Evolutionary conservation across 92 coral and sea anemone genomes (phyloP).

Genomic region (Virgularia gustaviana): DNA sequence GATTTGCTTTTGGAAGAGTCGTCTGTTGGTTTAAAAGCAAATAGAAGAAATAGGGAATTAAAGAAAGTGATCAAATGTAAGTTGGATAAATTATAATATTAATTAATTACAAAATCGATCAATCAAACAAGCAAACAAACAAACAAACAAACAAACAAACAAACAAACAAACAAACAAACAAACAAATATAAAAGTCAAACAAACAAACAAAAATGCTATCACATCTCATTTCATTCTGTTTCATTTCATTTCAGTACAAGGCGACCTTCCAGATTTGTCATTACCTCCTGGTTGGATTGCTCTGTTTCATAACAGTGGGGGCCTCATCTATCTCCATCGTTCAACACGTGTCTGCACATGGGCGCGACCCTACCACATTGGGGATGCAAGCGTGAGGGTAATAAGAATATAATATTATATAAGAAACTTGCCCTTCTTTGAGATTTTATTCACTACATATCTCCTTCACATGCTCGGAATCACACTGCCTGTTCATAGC

Average conservation of each 20-base stretch:
- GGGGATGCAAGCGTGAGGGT: conserved; percentile 96
- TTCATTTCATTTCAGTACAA: conserved; percentile 51
- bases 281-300: conserved; percentile 92
- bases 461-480: too few relatives aligned
- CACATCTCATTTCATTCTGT: background rate
- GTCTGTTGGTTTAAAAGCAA: background rate
- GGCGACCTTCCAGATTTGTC: conserved; percentile 76
- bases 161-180: too few relatives aligned
- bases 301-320: conserved; percentile 92
- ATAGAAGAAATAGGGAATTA: background rate
- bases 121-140: too few relatives aligned
- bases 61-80: conserved; percentile 58
- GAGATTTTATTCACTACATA: too few relatives aligned
- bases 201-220: too few relatives aligned
- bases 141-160: too few relatives aligned
- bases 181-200: too few relatives aligned
- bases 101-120: background rate
- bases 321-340: conserved; percentile 91
- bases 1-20: conserved; percentile 53
- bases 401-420: too few relatives aligned
- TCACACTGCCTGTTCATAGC: too few relatives aligned
- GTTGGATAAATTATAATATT: background rate
- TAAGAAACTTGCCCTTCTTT: too few relatives aligned
- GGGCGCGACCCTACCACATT: conserved; percentile 97
- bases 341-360: conserved; percentile 75